Percentiles rank a stretch among this genome's conserved stretches.
Evolutionary conservation across 1,140 invertebrate species (phyloP).

Genomic region (Apis florea): DNA sequence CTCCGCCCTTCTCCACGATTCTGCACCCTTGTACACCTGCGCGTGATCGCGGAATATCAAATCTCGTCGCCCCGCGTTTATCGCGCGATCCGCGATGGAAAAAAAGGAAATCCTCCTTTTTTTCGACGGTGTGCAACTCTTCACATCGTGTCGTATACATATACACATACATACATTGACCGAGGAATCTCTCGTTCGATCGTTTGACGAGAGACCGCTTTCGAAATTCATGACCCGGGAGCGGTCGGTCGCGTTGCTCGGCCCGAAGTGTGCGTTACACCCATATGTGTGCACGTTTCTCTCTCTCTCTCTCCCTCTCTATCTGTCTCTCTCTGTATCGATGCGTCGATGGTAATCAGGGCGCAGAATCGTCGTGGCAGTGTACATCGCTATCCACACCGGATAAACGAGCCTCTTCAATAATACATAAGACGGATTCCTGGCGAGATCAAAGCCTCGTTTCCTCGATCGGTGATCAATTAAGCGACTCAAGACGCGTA

Average conservation of each 20-base stretch:
- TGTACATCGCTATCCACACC: too few species aligned
- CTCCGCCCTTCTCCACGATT: too few species aligned
- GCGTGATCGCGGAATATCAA: not conserved
- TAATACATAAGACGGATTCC: conserved; percentile 60
- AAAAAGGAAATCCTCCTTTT: not conserved
- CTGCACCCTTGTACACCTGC: too few species aligned
- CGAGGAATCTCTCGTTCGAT: conserved; percentile 17
- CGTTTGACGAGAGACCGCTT: conserved; percentile 42
- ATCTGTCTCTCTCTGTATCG: not conserved
- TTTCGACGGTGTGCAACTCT: not conserved
- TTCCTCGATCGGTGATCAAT: conserved; percentile 41
- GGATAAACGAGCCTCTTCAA: conserved; percentile 55
- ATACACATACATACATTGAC: too few species aligned
- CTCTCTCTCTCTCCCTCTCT: too few species aligned
- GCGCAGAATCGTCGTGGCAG: conserved; percentile 25
- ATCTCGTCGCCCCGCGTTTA: conserved; percentile 22
- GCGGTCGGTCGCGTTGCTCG: not conserved
- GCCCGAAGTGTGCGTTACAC: conserved; percentile 1
- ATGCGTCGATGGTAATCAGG: conserved; percentile 41
- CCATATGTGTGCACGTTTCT: not conserved
- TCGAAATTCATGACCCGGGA: conserved; percentile 46
- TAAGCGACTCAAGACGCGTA: conserved; percentile 56
- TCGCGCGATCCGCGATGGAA: not conserved
- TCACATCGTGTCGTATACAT: not conserved
- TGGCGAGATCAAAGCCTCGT: conserved; percentile 51